A percentile compares a stretch with the other conserved stretches of the same genome.
Evolutionary conservation across 2,888 invertebrate species (phyloP).

Genomic region (Oligia fasciuncula): DNA sequence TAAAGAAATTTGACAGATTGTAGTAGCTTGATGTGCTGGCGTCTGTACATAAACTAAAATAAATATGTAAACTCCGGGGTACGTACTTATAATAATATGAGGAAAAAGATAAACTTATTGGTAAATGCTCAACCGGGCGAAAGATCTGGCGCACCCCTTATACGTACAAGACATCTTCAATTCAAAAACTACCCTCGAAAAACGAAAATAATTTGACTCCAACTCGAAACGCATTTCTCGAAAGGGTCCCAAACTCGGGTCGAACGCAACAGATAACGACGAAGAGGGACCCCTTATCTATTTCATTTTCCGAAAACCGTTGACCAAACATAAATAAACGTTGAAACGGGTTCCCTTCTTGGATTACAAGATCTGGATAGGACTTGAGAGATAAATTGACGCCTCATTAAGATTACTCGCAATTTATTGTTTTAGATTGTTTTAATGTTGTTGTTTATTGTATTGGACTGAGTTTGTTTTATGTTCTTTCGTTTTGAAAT

Average conservation of each 20-base stretch:
- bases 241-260: slow-evolving; percentile 53
- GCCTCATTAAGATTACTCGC: slow-evolving; percentile 53
- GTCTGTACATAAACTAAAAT: too few species aligned
- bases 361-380: slow-evolving; percentile 66
- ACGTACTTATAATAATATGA: neutral
- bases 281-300: slow-evolving; percentile 74
- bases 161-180: slow-evolving; percentile 18
- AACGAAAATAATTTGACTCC: slow-evolving; percentile 53
- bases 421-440: slow-evolving; percentile 46
- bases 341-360: slow-evolving; percentile 78
- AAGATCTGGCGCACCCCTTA: slow-evolving; percentile 7
- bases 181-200: slow-evolving; percentile 39
- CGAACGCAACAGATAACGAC: slow-evolving; percentile 68
- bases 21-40: too few species aligned
- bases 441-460: slow-evolving; percentile 48
- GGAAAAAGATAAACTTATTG: neutral
- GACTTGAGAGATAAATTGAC: slow-evolving; percentile 57
- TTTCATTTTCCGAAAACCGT: slow-evolving; percentile 83
- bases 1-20: too few species aligned
- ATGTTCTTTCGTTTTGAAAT: neutral
- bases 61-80: neutral
- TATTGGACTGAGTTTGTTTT: slow-evolving; percentile 15
- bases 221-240: slow-evolving; percentile 62
- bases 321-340: slow-evolving; percentile 86
- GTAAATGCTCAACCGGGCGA: neutral